Evolutionary conservation across 2,113 vertebrate species (phyloP), one percentile per base, ranked within the genome.

Genomic region (Carassius gibelio): DNA sequence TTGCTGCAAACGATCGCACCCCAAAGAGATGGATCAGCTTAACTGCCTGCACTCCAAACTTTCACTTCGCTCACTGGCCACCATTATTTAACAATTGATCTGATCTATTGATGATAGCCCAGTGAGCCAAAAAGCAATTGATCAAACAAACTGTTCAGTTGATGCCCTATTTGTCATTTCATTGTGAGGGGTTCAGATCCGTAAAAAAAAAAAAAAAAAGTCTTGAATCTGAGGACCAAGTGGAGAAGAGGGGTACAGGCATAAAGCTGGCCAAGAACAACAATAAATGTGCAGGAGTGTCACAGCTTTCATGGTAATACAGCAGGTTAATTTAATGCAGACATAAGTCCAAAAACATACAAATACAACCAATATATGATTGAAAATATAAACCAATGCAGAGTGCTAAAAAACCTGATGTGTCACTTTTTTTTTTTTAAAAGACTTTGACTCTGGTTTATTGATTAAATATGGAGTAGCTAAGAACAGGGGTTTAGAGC

Each of bases 51-150:
- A 85, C 76, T 82, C 79, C 82, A 90, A 89, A 90, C 83, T 84
- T 86, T 86, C 87, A 86, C 86, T 84, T 84, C 68, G 8, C 82
- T 86, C 82, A 82, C 85, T 76, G 74, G 82, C 79, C 82, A 57
- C 71, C 82, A 88, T 86, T 84, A 87, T 86, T 86, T 88, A 86
- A 66, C 75, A 84, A 87, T 86, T 82, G 89, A 89, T 90, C 83
- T 23, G 59, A 50, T 84, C 59, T 81, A 90, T 89, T 23, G 84
- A 90, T 21, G 64, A 61, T 62, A 14, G 68, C 64, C 80, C 48
- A 64, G 66, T 64, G 84, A 88, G 84, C 85, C 84, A 82, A 86
- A 89, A 89, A 83, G 87, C 82, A 71, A 85, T 86, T 86, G 87
- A 88, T 89, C 82, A 88, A 85, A 82, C 75, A 79, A 85, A 88